A percentile compares a stretch with the other conserved stretches of the same genome.
phyloP scores from a whole-genome alignment of 2,797 vertebrate genomes.

The Microctenopoma lineatum region DNA sequence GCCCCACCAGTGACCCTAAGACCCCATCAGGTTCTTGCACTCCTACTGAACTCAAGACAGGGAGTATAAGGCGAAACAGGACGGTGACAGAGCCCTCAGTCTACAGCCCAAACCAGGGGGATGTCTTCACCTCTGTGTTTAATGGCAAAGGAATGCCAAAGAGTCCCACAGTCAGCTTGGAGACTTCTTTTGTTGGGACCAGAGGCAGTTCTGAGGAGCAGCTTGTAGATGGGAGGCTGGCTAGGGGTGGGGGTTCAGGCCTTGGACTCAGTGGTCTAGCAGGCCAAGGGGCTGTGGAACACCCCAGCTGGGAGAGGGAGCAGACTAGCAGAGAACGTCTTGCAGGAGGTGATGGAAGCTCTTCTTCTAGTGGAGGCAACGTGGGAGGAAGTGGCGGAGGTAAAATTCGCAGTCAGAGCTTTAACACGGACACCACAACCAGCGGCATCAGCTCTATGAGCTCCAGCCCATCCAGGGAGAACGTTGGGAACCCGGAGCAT shows the following conservation, averaged over 20 bases:
- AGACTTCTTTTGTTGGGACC: slow-evolving; percentile 92
- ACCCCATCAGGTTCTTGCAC: slow-evolving; percentile 80
- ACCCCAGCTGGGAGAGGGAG: slow-evolving; percentile 86
- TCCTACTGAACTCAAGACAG: slow-evolving; percentile 86
- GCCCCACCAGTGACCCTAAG: slow-evolving; percentile 94
- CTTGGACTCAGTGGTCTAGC: slow-evolving; percentile 77
- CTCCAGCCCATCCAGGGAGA: slow-evolving; percentile 97
- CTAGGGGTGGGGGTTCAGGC: slow-evolving; percentile 79
- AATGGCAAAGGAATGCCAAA: slow-evolving; percentile 86
- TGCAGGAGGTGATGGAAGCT: slow-evolving; percentile 87
- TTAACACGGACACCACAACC: slow-evolving; percentile 99
- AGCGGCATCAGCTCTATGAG: slow-evolving; percentile 99
- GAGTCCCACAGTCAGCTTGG: slow-evolving; percentile 91
- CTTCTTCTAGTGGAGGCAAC: slow-evolving; percentile 81
- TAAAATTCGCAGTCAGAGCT: slow-evolving; percentile 98
- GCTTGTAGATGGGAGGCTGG: slow-evolving; percentile 86
- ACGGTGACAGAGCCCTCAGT: slow-evolving; percentile 93
- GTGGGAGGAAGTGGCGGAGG: slow-evolving; percentile 80
- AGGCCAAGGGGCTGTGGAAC: slow-evolving; percentile 82
- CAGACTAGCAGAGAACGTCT: slow-evolving; percentile 92
- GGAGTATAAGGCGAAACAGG: slow-evolving; percentile 87
- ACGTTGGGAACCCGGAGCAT: slow-evolving; percentile 89
- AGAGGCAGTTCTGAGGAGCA: slow-evolving; percentile 91
- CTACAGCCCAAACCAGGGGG: slow-evolving; percentile 87
- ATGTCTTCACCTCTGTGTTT: slow-evolving; percentile 88